Conservation (phyloP, 2,113 vertebrate genomes). For the Pedetes capensis region DNA sequence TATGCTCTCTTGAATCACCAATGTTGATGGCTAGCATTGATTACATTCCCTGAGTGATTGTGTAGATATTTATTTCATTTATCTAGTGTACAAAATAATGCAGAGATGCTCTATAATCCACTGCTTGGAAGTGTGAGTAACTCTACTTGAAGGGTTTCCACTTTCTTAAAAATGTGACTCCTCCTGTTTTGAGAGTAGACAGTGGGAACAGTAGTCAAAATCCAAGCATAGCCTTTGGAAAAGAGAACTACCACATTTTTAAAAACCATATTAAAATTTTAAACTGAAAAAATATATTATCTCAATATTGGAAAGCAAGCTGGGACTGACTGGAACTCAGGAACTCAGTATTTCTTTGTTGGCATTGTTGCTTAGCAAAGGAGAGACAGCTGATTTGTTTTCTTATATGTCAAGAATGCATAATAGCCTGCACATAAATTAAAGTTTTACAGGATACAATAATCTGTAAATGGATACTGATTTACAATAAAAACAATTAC, state of each 20-base stretch:
- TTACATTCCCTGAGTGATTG: conserved; percentile 56
- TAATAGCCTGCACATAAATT: conserved; percentile 20
- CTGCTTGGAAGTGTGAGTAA: neutral
- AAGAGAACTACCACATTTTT: neutral
- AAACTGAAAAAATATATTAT: neutral
- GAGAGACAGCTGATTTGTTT: neutral
- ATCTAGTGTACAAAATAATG: conserved; percentile 43
- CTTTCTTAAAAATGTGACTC: neutral
- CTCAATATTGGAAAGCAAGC: conserved; percentile 12
- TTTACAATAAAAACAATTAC: conserved; percentile 63
- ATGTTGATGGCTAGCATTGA: conserved; percentile 40
- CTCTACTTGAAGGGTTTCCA: neutral
- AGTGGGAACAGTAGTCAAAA: neutral
- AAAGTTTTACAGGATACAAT: conserved; percentile 75
- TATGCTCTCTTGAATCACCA: conserved; percentile 44
- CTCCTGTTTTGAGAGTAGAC: neutral
- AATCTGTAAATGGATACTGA: conserved; percentile 68
- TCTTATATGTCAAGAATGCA: conserved; percentile 56
- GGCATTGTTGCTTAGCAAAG: conserved; percentile 51
- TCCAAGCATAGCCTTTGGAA: neutral
- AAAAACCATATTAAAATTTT: neutral
- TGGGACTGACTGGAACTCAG: neutral
- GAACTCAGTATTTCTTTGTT: neutral
- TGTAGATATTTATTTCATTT: conserved; percentile 56
- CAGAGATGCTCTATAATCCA: neutral